These are phyloP conservation scores for Oryzias melastigma DNA, from an alignment of 2,113 vertebrate genomes.

Conservation along the genomic window DNA sequence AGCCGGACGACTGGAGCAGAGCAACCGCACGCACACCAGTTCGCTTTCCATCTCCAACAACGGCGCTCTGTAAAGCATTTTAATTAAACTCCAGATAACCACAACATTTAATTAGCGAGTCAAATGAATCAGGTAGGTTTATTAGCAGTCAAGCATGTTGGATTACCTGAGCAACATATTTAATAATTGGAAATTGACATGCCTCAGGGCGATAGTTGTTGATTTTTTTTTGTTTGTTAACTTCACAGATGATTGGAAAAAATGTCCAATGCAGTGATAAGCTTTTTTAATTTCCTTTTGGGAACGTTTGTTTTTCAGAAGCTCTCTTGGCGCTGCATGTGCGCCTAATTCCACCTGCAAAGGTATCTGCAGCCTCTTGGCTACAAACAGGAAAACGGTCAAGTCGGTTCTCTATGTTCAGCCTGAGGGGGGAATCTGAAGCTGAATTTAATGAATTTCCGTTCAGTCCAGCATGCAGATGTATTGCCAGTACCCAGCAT, in stretches of 20 bases:
- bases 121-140: constrained; percentile 42
- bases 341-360: background rate
- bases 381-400: background rate
- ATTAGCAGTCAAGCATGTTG: constrained; percentile 25
- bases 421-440: background rate
- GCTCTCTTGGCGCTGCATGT: background rate
- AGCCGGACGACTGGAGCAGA: background rate
- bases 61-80: constrained; percentile 31
- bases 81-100: constrained; percentile 58
- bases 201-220: constrained; percentile 10
- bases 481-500: too few relatives aligned
- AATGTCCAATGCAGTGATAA: background rate
- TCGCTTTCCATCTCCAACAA: constrained; percentile 34
- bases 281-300: constrained; percentile 37
- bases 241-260: background rate
- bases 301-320: constrained; percentile 3
- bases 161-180: constrained; percentile 32
- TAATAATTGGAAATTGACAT: constrained; percentile 16
- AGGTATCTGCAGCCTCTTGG: background rate
- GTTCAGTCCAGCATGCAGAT: too few relatives aligned
- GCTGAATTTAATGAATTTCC: too few relatives aligned
- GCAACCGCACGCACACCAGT: background rate
- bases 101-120: constrained; percentile 59
- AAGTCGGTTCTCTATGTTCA: background rate
- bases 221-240: constrained; percentile 5